Evolutionary conservation across 2,113 vertebrate genomes (phyloP).

Genomic region (Microcebus lehilahytsara): DNA sequence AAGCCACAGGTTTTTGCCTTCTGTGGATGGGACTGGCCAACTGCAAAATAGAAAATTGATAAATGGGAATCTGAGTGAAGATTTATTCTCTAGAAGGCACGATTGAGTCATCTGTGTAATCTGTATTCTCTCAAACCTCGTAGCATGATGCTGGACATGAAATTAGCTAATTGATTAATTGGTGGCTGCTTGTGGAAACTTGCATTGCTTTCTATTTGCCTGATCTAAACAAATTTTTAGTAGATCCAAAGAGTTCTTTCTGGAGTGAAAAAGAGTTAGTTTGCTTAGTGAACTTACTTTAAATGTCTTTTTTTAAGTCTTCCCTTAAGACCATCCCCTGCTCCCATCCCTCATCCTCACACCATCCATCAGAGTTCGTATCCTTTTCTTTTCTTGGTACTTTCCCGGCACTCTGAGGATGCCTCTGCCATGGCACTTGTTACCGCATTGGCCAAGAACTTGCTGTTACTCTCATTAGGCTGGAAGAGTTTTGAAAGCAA

Average conservation of each 20-base stretch:
- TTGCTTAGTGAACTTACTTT: background rate
- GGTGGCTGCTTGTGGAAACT: background rate
- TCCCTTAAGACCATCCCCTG: background rate
- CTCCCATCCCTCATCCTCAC: background rate
- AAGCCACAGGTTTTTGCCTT: background rate
- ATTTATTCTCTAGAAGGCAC: background rate
- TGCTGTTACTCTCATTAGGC: background rate
- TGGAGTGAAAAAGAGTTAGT: background rate
- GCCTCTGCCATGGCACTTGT: background rate
- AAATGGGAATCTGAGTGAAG: background rate
- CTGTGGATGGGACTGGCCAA: background rate
- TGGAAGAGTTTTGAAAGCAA: slow-evolving; percentile 23
- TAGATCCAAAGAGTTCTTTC: background rate
- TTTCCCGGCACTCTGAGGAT: background rate
- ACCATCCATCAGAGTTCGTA: background rate
- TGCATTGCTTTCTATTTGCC: background rate
- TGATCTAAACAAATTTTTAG: slow-evolving; percentile 5
- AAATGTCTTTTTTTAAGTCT: slow-evolving; percentile 38
- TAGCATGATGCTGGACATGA: background rate
- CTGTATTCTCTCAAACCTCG: background rate
- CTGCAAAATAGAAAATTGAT: background rate
- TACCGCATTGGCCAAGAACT: background rate
- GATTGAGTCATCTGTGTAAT: background rate
- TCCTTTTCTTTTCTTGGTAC: accelerated
- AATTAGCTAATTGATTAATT: slow-evolving; percentile 35